A percentile compares a stretch with the other conserved stretches of the same genome.
Evolutionary conservation across 2,113 vertebrate genomes (phyloP).

Genomic region (Tachycineta bicolor): DNA sequence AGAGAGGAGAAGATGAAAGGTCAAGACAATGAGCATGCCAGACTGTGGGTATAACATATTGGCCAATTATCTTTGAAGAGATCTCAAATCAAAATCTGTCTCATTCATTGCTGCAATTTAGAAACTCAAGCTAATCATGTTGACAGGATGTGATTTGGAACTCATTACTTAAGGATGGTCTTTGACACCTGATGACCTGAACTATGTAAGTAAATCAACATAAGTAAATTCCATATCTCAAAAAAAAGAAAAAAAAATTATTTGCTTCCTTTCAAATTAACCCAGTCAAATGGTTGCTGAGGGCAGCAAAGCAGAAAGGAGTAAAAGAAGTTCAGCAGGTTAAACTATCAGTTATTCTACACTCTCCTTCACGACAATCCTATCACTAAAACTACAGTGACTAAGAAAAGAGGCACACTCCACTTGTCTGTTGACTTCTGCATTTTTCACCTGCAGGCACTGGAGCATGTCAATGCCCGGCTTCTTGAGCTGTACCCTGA

Average conservation of each 20-base stretch:
- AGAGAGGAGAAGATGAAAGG: not conserved
- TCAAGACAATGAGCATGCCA: not conserved
- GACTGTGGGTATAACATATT: not conserved
- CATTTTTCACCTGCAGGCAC: conserved; percentile 65
- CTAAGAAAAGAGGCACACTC: not conserved
- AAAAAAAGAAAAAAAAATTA: not conserved
- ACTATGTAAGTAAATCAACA: not conserved
- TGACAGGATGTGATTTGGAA: not conserved
- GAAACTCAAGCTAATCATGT: not conserved
- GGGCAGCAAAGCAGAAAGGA: not conserved
- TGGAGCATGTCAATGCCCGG: conserved; percentile 86
- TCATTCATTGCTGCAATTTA: not conserved
- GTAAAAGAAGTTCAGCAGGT: conserved; percentile 9
- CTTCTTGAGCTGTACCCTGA: conserved; percentile 89
- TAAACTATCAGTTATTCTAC: not conserved
- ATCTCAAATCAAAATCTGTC: not conserved
- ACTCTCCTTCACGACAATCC: not conserved
- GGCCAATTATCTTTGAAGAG: not conserved
- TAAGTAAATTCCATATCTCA: not conserved
- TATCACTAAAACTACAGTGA: not conserved
- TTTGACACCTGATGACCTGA: not conserved
- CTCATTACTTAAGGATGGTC: not conserved
- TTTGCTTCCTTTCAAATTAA: not conserved
- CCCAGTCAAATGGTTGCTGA: not conserved
- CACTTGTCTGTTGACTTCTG: not conserved